Base-by-base conservation (phyloP, 2,888 invertebrate genomes). In the Meandrusa payeni region DNA sequence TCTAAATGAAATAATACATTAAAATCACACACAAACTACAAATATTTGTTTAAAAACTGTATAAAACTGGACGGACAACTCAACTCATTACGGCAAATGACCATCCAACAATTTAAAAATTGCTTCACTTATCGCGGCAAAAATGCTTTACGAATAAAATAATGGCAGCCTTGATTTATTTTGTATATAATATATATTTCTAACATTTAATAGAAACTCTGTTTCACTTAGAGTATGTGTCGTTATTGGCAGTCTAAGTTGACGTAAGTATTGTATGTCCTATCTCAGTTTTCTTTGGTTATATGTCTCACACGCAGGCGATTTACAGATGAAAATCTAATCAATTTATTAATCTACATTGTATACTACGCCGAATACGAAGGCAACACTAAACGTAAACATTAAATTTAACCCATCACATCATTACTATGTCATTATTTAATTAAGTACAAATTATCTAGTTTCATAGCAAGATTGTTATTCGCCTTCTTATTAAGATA, bases 21-120 rank as follows among this genome's bases (percentile, higher is more conserved):
- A 28, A 47, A 12, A 33, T 26, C 46, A 33, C 44, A 50, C 33
- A 47, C 37, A 41, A 43, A 40, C 47, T 52, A 51, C 45, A 23
- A 46, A 42, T 43, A 46, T 40, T 61, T 69, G 69, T 68, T 76
- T 77, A 75, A 79, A 78, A 76, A 76, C 68, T 80, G 76, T 85
- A 86, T 73, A 85, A 85, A 85, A 82, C 70, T 87, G 86, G 86
- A 87, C 86, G 86, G 86, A 83, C 69, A 82, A 83, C 86, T 86
- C 86, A 86, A 85, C 85, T 83, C 82, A 81, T 80, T 81, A 74
- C 70, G 60, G 85, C 76, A 81, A 79, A 82, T 85, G 86, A 86
- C 83, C 79, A 86, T 86, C 85, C 86, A 80, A 72, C 68, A 64
- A 73, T 71, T 52, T 54, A 58, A 67, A 70, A 61, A 57, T 59